Base-by-base conservation (phyloP, 2,797 vertebrate species). In the Sebastolobus alascanus region DNA sequence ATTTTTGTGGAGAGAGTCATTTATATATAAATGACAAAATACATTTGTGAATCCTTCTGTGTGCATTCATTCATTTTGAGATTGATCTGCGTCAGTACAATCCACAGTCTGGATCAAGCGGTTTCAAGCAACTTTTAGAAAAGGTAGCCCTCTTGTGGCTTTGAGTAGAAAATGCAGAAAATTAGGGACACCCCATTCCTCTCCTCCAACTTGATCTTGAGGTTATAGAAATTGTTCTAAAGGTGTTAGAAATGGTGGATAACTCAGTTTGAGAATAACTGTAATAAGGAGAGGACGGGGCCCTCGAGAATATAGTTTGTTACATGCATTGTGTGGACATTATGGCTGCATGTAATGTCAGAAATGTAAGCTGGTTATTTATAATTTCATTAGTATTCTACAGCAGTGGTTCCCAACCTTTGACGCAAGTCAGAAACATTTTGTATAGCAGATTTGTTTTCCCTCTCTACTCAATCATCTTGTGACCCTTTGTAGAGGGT, bases 121-220 rank as follows among this genome's bases (percentile, higher is more conserved):
- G 43, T 55, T 46, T 40, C 55, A 59, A 14, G 33, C 56, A 60
- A 2, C 16, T 33, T 63, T n/a, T 2, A 10, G 66, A 35, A 29
- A 55, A 71, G 35, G 11, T 38, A 2, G 73, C 27, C 84, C 71
- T 78, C 90, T 69, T 54, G 82, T 85, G 90, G 85, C 11, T 52
- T 3, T 31, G 12, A 13, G 7, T 1, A 4, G 16, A 73, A 73
- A 77, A 0, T 77, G 63, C 70, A 74, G 22, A n/a, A 29, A 46
- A 33, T 22, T 38, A 31, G 9, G 31, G n/a, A 35, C 31, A 4
- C 8, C 16, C 33, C 31, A 35, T 61, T 35, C 18, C 4, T 2
- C 10, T 20, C n/a, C 12, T 54, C 10, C 43, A 3, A 46, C 43
- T 46, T 46, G 43, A 46, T 18, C 43, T 46, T 14, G 14, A 59